These are phyloP conservation scores for Rhaphigaster nebulosa DNA, from an alignment of 2,888 invertebrate genomes.

Conservation along the genomic window DNA sequence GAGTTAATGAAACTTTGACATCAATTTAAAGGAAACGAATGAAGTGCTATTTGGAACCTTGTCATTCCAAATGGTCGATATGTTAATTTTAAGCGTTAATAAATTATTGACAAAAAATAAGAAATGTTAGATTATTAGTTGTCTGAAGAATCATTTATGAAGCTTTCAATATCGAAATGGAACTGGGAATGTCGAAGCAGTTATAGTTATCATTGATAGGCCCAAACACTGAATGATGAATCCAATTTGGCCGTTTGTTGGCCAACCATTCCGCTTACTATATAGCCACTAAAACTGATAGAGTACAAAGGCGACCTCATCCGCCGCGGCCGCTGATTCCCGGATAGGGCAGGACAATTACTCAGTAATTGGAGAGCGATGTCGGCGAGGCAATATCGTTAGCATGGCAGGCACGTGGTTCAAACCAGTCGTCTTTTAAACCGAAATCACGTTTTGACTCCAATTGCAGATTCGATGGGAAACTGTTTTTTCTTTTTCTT, in stretches of 20 bases:
- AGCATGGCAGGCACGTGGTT: conserved; percentile 12
- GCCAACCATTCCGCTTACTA: background rate
- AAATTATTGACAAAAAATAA: background rate
- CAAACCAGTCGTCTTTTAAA: background rate
- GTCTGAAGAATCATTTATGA: background rate
- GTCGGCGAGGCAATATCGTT: background rate
- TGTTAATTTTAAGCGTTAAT: background rate
- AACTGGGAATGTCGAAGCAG: background rate
- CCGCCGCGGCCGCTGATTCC: background rate
- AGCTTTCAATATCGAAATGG: background rate
- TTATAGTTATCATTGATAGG: background rate
- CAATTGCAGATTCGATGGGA: conserved; percentile 16
- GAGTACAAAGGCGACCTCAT: conserved; percentile 5
- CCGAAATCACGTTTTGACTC: conserved; percentile 44
- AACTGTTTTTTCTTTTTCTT: background rate
- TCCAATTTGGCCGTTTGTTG: background rate
- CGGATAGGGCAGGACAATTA: conserved; percentile 8
- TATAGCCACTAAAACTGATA: background rate
- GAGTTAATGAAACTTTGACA: too few relatives aligned
- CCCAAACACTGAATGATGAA: background rate
- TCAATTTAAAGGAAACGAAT: too few relatives aligned
- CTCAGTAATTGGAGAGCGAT: conserved; percentile 48
- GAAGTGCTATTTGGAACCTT: too few relatives aligned
- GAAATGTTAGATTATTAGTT: background rate
- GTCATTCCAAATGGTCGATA: too few relatives aligned